Evolutionary conservation across 2,888 invertebrate species (phyloP), one percentile per base, ranked within the genome.

Genomic region (Charanyca ferruginea): DNA sequence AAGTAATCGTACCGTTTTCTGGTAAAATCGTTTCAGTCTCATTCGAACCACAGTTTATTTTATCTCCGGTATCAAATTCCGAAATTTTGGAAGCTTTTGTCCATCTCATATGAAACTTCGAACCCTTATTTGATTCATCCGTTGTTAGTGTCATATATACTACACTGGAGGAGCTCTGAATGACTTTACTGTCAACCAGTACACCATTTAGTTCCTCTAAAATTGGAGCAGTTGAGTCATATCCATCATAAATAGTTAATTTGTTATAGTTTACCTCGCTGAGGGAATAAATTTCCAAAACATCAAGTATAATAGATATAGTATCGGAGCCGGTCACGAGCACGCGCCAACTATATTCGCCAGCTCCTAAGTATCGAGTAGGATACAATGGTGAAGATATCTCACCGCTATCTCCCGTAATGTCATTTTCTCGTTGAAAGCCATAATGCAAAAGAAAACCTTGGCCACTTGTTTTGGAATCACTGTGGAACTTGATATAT

Each of bases 321-420:
- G 79, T 73, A 52, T 86, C 83, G n/a, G 70, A 58, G 28, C 78
- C 83, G 18, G 79, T 83, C 3, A 86, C 97, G 0, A 96, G 96
- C 51, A 99, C 96, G 51, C 97, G 96, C 98, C 98, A 99, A 11
- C 92, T 91, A 79, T 96, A 97, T 16, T 90, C 87, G 0, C 95
- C 96, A 28, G 83, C 67, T 5, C 93, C 90, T 18, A 85, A 81
- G 83, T 94, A 96, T 13, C 89, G 85, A 8, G 88, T 70, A 0
- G 98, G 98, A 92, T 97, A 99, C 28, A 97, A 91, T 0, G 99
- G 98, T 0, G 98, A 98, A 18, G 97, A 96, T 41, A 99, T 96
- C 77, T 94, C 93, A 1, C 99, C 99, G 3, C 79, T 88, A 0
- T 94, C 90, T 11, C 97, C 98, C 18, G 88, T 95, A 1, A 98